These are phyloP conservation scores for Hipposideros larvatus DNA, from an alignment of 2,797 vertebrate genomes.

Conservation along the genomic window DNA sequence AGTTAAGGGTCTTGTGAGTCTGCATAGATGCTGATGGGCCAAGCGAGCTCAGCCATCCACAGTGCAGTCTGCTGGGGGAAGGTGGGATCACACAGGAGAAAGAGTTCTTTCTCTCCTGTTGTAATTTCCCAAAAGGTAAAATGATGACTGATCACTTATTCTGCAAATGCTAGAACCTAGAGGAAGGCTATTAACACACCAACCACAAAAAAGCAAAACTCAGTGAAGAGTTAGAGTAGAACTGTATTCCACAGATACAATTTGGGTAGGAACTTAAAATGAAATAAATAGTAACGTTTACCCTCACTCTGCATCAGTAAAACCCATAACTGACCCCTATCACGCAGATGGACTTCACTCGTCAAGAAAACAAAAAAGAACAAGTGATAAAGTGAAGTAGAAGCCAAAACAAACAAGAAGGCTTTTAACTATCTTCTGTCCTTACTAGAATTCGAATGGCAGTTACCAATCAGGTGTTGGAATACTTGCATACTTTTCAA, in stretches of 20 bases:
- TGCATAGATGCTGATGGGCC: not conserved
- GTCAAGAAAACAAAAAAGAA: not conserved
- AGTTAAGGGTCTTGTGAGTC: not conserved
- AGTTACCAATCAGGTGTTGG: not conserved
- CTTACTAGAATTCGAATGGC: not conserved
- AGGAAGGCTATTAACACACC: not conserved
- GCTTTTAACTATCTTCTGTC: not conserved
- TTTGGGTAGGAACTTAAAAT: constrained; percentile 27
- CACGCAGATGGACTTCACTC: not conserved
- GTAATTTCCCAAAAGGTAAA: constrained; percentile 17
- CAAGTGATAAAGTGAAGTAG: not conserved
- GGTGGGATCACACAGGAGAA: not conserved
- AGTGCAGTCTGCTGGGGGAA: not conserved
- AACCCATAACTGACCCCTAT: not conserved
- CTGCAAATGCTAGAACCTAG: constrained; percentile 37
- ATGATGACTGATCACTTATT: not conserved
- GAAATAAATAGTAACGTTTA: constrained; percentile 48
- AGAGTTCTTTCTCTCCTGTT: not conserved
- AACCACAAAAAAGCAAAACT: constrained; percentile 59
- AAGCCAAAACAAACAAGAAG: not conserved
- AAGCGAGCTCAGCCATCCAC: not conserved
- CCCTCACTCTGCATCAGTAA: constrained; percentile 3
- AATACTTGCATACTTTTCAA: not conserved
- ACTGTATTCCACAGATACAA: not conserved
- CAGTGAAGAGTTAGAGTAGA: constrained; percentile 26